Evolutionary conservation across 1,140 invertebrate genomes (phyloP), one percentile per base, ranked within the genome.

Genomic region (Neuroterus valhalla): DNA sequence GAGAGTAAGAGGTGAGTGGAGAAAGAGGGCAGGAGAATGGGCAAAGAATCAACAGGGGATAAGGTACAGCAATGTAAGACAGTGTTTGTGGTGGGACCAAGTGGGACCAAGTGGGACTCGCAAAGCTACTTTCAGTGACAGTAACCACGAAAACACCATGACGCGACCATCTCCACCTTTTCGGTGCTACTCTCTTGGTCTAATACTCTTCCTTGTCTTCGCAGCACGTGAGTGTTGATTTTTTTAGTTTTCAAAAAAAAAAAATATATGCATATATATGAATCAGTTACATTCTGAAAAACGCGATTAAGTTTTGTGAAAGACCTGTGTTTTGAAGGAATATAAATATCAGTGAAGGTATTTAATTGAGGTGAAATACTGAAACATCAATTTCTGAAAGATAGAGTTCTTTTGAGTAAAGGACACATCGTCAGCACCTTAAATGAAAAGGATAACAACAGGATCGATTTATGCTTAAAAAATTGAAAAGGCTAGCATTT

Each of bases 141-240:
- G 88, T 89, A 88, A 89, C 83, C 87, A 86, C 82, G 84, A 87
- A 86, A 86, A 84, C 87, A 85, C 83, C 88, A 90, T 90, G 89
- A 87, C 82, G 83, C 86, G 84, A 88, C 84, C 87, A 86, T 80
- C 85, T 85, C 80, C 85, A 87, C 78, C 71, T 76, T 82, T 74
- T 68, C 80, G 81, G 73, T 78, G 79, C 73, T 81, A 79, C 74
- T 74, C 81, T 55, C 68, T 80, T 68, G 78, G 81, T 84, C 85
- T 86, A 79, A 78, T 87, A 74, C 46, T 88, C n/a, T 80, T 87
- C 72, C 79, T 87, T 62, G 69, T 88, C 66, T 75, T 84, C 71
- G 77, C 70, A 72, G 78, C 85, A 84, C 87, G 88, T 89, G 85
- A 89, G 88, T 89, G 55, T 62, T 62, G 23, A 62, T 26, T 38